A percentile compares a stretch with the other conserved stretches of the same genome.
phyloP scores from a whole-genome alignment of 1,140 invertebrate species.

The Augochlora pura region DNA sequence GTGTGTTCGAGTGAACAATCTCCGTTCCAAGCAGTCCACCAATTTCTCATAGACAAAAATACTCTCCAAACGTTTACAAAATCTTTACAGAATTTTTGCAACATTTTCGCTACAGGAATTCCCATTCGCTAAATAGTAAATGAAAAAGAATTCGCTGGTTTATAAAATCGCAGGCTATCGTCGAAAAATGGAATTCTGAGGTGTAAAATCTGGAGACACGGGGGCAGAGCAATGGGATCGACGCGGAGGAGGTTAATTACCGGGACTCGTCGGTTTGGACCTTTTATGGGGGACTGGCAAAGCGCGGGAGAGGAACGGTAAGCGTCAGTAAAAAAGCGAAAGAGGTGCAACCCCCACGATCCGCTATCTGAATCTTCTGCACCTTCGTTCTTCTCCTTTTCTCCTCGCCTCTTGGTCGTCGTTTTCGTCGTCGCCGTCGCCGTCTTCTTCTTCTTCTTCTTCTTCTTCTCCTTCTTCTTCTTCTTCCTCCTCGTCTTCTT shows the following conservation, averaged over 20 bases:
- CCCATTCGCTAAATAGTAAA: too few species aligned
- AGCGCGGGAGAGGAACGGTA: constrained; percentile 50
- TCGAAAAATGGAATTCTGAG: too few species aligned
- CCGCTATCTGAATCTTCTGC: constrained; percentile 70
- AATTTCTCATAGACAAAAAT: too few species aligned
- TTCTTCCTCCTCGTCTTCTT: constrained; percentile 38
- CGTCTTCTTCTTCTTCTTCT: constrained; percentile 33
- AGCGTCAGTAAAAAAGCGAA: constrained; percentile 66
- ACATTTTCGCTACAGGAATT: too few species aligned
- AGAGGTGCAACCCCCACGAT: constrained; percentile 70
- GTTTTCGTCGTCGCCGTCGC: constrained; percentile 1
- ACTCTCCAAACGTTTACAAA: too few species aligned
- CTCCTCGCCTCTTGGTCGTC: constrained; percentile 31
- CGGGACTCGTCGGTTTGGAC: constrained; percentile 63
- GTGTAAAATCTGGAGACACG: constrained; percentile 14
- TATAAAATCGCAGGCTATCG: too few species aligned
- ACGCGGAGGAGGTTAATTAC: constrained; percentile 75
- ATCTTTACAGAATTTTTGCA: too few species aligned
- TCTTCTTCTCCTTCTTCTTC: constrained; percentile 35
- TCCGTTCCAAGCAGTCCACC: too few species aligned
- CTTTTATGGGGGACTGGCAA: constrained; percentile 50
- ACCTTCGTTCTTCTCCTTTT: constrained; percentile 41
- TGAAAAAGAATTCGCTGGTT: too few species aligned
- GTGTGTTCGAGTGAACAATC: too few species aligned
- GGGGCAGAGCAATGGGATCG: constrained; percentile 39